Conservation (phyloP, 2,113 vertebrate species). For the Cromileptes altivelis region DNA sequence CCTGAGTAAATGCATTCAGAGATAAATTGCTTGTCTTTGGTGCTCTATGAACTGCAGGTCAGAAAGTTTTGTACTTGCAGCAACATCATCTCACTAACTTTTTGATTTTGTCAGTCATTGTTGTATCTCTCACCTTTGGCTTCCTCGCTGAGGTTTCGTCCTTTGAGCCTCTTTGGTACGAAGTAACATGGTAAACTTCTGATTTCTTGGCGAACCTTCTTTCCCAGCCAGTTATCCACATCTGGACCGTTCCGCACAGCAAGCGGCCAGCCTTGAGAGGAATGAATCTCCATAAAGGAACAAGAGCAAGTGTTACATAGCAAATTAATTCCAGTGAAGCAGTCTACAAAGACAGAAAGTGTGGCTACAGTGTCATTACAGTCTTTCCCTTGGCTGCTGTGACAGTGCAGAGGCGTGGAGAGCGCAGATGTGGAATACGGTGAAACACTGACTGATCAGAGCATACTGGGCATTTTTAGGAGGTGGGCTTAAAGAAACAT, state of each 20-base stretch:
- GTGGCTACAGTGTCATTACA: too few species aligned
- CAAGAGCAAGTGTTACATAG: background rate
- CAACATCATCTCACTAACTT: background rate
- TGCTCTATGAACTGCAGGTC: background rate
- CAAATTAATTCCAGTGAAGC: too few species aligned
- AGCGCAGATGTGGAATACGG: too few species aligned
- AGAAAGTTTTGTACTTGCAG: background rate
- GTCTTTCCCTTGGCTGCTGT: too few species aligned
- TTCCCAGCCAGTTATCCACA: slow-evolving; percentile 76
- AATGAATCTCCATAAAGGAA: slow-evolving; percentile 2
- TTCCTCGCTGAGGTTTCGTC: slow-evolving; percentile 45
- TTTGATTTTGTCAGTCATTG: background rate
- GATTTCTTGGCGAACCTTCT: slow-evolving; percentile 61
- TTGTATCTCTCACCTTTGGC: slow-evolving; percentile 67
- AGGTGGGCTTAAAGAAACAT: too few species aligned
- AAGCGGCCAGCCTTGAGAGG: slow-evolving; percentile 67
- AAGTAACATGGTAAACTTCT: slow-evolving; percentile 63
- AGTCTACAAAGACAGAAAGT: too few species aligned
- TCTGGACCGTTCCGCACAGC: slow-evolving; percentile 44
- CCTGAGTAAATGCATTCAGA: too few species aligned
- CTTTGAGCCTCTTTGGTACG: slow-evolving; percentile 73
- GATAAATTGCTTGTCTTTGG: too few species aligned
- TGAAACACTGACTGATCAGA: too few species aligned
- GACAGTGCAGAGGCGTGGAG: too few species aligned
- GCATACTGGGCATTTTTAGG: too few species aligned